phyloP scores from a whole-genome alignment of 2,888 invertebrate genomes.

The Cataglyphis livida region DNA sequence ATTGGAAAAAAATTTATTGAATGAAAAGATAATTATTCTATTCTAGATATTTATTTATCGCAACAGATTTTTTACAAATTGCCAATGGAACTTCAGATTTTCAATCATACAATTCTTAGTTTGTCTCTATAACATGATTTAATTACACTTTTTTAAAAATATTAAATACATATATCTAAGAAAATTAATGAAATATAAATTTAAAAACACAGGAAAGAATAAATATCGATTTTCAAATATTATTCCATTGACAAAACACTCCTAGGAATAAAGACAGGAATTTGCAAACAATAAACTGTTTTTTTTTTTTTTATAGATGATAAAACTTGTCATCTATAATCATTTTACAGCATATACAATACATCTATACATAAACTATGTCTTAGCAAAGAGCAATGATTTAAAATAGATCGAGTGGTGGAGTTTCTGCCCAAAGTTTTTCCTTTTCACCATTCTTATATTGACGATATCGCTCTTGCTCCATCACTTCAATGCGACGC shows the following conservation, averaged over 20 bases:
- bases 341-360: not conserved
- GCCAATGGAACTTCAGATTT: not conserved
- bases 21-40: not conserved
- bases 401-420: slow-evolving; percentile 25
- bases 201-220: not conserved
- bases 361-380: slow-evolving; percentile 25
- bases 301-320: not conserved
- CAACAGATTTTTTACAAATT: not conserved
- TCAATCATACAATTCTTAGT: not conserved
- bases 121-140: not conserved
- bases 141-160: not conserved
- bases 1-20: too few species aligned
- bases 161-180: too few species aligned
- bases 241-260: not conserved
- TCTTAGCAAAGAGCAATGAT: not conserved
- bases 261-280: not conserved
- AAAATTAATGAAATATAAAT: not conserved
- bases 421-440: not conserved
- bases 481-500: slow-evolving; percentile 88
- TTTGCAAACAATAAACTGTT: not conserved
- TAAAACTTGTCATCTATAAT: not conserved
- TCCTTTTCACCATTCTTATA: slow-evolving; percentile 81
- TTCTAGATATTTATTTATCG: not conserved
- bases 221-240: not conserved
- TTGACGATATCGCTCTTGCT: slow-evolving; percentile 88